Base-by-base conservation (phyloP, 1,140 invertebrate species). In the Drosophila repletoides region DNA sequence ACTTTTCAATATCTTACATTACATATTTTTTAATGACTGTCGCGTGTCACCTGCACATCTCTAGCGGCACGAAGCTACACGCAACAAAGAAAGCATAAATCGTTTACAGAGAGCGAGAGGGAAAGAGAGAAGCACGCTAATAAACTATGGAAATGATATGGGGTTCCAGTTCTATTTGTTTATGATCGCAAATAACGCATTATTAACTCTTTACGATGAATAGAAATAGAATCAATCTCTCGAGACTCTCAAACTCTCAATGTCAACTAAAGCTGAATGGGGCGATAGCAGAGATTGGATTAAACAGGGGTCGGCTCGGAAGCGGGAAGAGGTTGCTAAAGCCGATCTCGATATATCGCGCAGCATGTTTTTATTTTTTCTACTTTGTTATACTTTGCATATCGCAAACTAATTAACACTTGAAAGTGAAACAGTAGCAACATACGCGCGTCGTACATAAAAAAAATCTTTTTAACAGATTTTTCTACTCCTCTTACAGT, bases 361-460 rank as follows among this genome's bases (percentile, higher is more conserved):
- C 14, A 56, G 58, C 34, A 51, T 41, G 14, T 26, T 52, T 34
- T 51, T 17, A 9, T 24, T 29, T 14, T 58, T 34, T 21, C 28
- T 29, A n/a, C n/a, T 29, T 38, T 26, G 9, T 40, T 73, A n/a
- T 38, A 52, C 48, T 69, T 79, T 58, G 64, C 75, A 80, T 77
- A 77, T 73, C 41, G 59, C 40, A 52, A 55, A 56, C 53, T 65
- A 71, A 77, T 79, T 74, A 73, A 45, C 70, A 80, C 53, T 52
- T 72, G 24, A 45, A 61, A 45, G 12, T 19, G 5, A 46, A 34
- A n/a, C 43, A 29, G 5, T 26, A 31, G n/a, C n/a, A n/a, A n/a
- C n/a, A n/a, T n/a, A n/a, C n/a, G n/a, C n/a, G n/a, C n/a, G n/a
- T n/a, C n/a, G n/a, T n/a, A n/a, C n/a, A 10, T 17, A 22, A 46